Evolutionary conservation across 2,113 vertebrate genomes (phyloP).

Genomic region (Neopipo cinnamomea): DNA sequence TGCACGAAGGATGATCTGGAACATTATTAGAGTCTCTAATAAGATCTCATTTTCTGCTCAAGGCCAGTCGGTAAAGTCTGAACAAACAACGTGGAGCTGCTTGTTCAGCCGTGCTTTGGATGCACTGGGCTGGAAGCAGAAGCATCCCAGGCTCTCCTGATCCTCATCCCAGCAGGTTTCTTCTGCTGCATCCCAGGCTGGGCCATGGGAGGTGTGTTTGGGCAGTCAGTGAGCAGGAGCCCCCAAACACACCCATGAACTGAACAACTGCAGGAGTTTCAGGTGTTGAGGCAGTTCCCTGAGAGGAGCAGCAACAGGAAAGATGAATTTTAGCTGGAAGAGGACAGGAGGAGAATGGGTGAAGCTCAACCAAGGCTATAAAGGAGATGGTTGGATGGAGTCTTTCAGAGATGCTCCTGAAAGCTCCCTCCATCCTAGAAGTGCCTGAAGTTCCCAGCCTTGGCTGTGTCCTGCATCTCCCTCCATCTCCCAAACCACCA

Average conservation of each 20-base stretch:
- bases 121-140: rapidly evolving
- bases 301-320: background rate
- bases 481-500: background rate
- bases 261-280: too few species aligned
- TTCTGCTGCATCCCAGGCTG: background rate
- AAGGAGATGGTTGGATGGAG: background rate
- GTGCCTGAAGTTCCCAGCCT: background rate
- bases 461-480: background rate
- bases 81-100: constrained; percentile 1
- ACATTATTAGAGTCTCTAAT: constrained; percentile 45
- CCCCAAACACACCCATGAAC: background rate
- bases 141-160: background rate
- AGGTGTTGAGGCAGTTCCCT: rapidly evolving
- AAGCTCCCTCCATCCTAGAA: background rate
- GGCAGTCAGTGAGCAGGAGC: background rate
- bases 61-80: background rate
- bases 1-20: constrained; percentile 33
- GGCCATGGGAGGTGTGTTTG: rapidly evolving
- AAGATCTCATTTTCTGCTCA: constrained; percentile 52
- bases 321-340: background rate
- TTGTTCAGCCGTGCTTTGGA: background rate
- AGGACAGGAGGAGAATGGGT: background rate
- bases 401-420: background rate
- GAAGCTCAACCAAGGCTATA: background rate
- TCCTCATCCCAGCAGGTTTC: background rate